Percentiles rank a stretch among this genome's conserved stretches.
phyloP scores from a whole-genome alignment of 2,888 invertebrate genomes.

The Biston betularia region DNA sequence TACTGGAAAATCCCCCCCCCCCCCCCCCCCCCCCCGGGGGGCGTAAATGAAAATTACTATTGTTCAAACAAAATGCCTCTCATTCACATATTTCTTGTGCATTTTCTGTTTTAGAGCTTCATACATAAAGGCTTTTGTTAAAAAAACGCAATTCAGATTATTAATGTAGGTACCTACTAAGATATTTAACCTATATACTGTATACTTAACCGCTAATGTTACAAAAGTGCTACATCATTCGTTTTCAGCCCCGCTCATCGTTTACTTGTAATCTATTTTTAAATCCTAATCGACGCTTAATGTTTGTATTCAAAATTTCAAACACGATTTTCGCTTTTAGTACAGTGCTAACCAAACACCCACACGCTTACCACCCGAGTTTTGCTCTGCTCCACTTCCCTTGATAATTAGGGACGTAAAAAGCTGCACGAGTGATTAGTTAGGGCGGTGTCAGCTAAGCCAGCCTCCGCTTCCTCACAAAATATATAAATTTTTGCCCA shows the following conservation, averaged over 20 bases:
- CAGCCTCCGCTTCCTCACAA: too few relatives aligned
- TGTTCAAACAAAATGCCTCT: too few relatives aligned
- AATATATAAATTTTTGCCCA: too few relatives aligned
- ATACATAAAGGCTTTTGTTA: not conserved
- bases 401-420: conserved; percentile 10
- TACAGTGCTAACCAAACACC: conserved; percentile 35
- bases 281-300: conserved; percentile 27
- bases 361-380: conserved; percentile 20
- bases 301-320: conserved; percentile 22
- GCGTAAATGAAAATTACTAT: too few relatives aligned
- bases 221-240: conserved; percentile 13
- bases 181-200: not conserved
- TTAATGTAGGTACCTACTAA: too few relatives aligned
- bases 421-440: conserved; percentile 12
- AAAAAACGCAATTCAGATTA: too few relatives aligned
- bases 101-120: not conserved
- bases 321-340: conserved; percentile 10
- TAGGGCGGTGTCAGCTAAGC: too few relatives aligned
- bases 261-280: conserved; percentile 18
- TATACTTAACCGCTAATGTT: not conserved
- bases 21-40: too few relatives aligned
- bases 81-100: too few relatives aligned
- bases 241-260: not conserved
- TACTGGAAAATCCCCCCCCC: too few relatives aligned
- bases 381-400: not conserved